A percentile compares a stretch with the other conserved stretches of the same genome.
Evolutionary conservation across 1,140 invertebrate genomes (phyloP).

Genomic region (Riptortus pedestris): DNA sequence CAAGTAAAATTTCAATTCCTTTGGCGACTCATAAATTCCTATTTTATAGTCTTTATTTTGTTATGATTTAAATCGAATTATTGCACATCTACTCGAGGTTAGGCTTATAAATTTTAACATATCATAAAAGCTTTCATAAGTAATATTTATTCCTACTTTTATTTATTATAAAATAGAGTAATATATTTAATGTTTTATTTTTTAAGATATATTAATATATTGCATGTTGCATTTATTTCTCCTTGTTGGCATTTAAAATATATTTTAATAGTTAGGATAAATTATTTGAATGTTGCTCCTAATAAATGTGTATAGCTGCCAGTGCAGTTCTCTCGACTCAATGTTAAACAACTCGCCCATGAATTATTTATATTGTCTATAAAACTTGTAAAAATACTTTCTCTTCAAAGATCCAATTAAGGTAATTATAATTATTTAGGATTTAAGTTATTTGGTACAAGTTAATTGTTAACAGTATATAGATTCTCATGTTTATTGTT

Average conservation of each 20-base stretch:
- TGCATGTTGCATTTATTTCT: conserved; percentile 19
- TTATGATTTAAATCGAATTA: too few species aligned
- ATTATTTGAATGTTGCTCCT: not conserved
- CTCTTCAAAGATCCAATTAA: too few species aligned
- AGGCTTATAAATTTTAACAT: conserved; percentile 10
- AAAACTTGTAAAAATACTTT: too few species aligned
- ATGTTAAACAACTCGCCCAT: too few species aligned
- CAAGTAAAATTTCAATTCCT: too few species aligned
- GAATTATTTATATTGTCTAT: too few species aligned
- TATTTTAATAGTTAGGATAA: conserved; percentile 14
- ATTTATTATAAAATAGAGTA: conserved; percentile 10
- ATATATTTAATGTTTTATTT: conserved; percentile 18
- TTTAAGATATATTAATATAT: conserved; percentile 15
- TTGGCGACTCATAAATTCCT: too few species aligned
- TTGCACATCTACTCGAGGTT: not conserved
- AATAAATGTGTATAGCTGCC: not conserved
- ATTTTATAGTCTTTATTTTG: too few species aligned
- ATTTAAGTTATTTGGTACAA: too few species aligned
- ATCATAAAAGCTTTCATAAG: conserved; percentile 8
- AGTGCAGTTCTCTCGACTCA: not conserved
- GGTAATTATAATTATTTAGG: too few species aligned
- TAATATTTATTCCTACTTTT: conserved; percentile 12
- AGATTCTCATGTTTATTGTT: too few species aligned
- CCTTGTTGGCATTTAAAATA: conserved; percentile 18
- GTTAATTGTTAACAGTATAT: too few species aligned